Base-by-base conservation (phyloP, 1,140 invertebrate species). In the Samia ricini region DNA sequence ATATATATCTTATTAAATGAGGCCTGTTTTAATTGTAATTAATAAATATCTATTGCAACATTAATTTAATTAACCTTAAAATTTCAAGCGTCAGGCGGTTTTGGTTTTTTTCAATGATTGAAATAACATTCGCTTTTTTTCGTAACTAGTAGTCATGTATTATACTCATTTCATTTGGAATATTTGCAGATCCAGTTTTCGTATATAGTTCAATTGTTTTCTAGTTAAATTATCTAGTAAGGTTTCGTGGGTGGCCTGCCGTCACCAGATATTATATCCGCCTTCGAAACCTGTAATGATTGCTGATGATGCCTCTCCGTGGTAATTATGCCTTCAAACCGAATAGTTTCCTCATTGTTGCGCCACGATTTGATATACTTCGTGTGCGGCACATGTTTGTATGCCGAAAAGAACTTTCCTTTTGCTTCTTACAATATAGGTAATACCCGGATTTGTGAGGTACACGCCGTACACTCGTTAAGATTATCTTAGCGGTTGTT, bases 271-370 rank as follows among this genome's bases (percentile, higher is more conserved):
- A 72, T 69, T 67, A n/a, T n/a, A 70, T 56, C 57, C 60, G 59
- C 61, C 33, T 29, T 61, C 54, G 36, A 6, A 54, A 54, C 24
- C 29, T 51, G 74, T 83, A 83, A 84, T 78, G 81, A 82, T 74
- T 66, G 52, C 64, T 74, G 78, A 79, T 79, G 79, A 80, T 76
- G 71, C 59, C 69, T 56, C 56, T 26, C 21, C 7, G 60, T 64
- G 49, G 73, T 84, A 84, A 86, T 86, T 84, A 85, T 74, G 75
- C 70, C 76, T 75, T 67, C 63, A 79, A 74, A 76, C 69, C 72
- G 67, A 77, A 75, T 79, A 80, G 74, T 81, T 81, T 74, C 80
- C 69, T 79, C 72, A 79, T 77, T 77, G 80, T 86, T 84, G 72
- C 74, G 67, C 69, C 69, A 76, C 66, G 59, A 42, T 42, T 69